Conservation (phyloP, 2,797 vertebrate species). For the Rhynchotus rufescens region DNA sequence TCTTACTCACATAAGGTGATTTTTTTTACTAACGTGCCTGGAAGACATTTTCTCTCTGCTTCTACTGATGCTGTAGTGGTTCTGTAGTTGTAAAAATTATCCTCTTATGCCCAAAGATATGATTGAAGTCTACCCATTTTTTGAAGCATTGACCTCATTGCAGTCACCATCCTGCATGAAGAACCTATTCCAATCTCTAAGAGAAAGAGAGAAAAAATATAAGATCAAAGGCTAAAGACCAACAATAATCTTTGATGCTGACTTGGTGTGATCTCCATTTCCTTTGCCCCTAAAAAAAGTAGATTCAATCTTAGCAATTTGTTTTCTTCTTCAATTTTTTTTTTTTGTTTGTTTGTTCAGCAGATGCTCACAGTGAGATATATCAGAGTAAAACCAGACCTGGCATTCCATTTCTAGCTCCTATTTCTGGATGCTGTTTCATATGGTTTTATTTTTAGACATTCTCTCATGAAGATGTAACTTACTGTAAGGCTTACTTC, state of each 20-base stretch:
- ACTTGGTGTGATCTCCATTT: background rate
- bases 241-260: background rate
- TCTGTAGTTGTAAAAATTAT: fast-evolving
- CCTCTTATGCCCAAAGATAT: background rate
- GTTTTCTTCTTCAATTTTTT: background rate
- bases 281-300: background rate
- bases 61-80: background rate
- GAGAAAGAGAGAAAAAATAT: fast-evolving
- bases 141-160: background rate
- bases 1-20: background rate
- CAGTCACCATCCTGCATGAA: background rate
- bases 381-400: background rate
- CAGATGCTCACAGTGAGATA: background rate
- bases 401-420: background rate
- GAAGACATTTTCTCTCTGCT: background rate
- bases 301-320: background rate
- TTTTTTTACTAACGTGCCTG: background rate
- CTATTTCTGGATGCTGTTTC: background rate
- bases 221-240: background rate
- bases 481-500: slow-evolving; percentile 67
- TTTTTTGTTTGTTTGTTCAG: background rate
- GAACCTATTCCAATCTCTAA: background rate
- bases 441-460: slow-evolving; percentile 67
- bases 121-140: background rate
- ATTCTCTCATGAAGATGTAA: slow-evolving; percentile 48